phyloP scores from a whole-genome alignment of 2,888 invertebrate genomes.

The Dolichomitus sp. region DNA sequence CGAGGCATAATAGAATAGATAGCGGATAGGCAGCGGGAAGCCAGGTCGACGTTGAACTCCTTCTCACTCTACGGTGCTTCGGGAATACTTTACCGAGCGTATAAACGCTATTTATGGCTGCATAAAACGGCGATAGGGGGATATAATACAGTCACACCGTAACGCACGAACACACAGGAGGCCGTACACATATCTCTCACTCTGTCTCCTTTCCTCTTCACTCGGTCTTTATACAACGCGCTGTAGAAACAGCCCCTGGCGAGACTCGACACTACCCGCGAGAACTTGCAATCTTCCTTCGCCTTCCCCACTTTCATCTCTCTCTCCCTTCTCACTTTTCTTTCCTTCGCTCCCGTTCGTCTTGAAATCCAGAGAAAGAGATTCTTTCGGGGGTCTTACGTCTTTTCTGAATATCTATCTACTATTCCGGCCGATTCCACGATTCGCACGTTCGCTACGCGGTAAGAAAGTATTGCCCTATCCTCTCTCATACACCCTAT shows the following conservation, averaged over 20 bases:
- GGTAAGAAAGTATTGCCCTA: constrained; percentile 32
- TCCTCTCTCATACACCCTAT: constrained; percentile 23
- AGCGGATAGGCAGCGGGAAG: constrained; percentile 78
- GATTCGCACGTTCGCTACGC: constrained; percentile 51
- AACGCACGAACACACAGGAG: constrained; percentile 61
- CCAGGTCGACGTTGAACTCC: constrained; percentile 69
- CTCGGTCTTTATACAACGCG: constrained; percentile 24
- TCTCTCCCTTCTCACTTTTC: background rate
- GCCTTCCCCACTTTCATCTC: constrained; percentile 29
- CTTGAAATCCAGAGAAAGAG: constrained; percentile 40
- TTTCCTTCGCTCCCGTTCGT: constrained; percentile 1
- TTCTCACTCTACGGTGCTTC: constrained; percentile 72
- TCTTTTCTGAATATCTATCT: constrained; percentile 32
- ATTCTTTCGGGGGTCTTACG: constrained; percentile 30
- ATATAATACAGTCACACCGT: constrained; percentile 81
- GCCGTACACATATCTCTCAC: constrained; percentile 47
- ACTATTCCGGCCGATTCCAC: constrained; percentile 34
- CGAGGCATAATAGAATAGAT: constrained; percentile 83
- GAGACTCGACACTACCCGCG: constrained; percentile 33
- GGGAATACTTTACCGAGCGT: constrained; percentile 83
- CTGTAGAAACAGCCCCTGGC: constrained; percentile 47
- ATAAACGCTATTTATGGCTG: constrained; percentile 85
- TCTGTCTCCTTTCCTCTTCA: constrained; percentile 13
- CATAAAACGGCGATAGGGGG: constrained; percentile 83
- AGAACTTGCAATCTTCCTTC: constrained; percentile 58